Evolutionary conservation across 2,113 vertebrate species (phyloP).

Genomic region (Strix aluco): DNA sequence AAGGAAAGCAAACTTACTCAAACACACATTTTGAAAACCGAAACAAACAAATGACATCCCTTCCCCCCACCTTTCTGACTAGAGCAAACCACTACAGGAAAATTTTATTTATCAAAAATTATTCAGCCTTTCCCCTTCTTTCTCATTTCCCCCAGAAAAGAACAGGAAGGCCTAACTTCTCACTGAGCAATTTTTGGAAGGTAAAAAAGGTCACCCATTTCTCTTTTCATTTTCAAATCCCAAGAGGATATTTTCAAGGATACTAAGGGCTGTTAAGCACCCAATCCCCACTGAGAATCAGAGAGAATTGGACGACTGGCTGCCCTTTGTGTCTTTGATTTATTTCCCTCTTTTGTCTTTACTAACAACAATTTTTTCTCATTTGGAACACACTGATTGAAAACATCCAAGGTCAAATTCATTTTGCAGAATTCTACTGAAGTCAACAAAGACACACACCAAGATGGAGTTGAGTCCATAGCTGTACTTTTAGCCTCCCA

Average conservation of each 20-base stretch:
- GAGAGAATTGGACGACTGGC: conserved; percentile 55
- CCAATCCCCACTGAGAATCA: conserved; percentile 65
- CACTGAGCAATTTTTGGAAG: conserved; percentile 34
- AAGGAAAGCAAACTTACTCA: not conserved
- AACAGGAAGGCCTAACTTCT: conserved; percentile 6
- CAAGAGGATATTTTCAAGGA: conserved; percentile 59
- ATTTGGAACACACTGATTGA: conserved; percentile 67
- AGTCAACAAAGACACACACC: conserved; percentile 50
- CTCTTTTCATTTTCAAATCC: conserved; percentile 57
- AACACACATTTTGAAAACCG: not conserved
- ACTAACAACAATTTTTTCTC: conserved; percentile 70
- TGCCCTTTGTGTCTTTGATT: conserved; percentile 70
- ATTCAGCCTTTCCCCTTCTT: not conserved
- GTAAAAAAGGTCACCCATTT: conserved; percentile 39
- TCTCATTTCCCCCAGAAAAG: not conserved
- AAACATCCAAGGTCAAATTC: conserved; percentile 70
- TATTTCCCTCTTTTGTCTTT: conserved; percentile 64
- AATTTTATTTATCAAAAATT: not conserved
- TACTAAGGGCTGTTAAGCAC: conserved; percentile 66
- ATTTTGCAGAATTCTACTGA: conserved; percentile 53
- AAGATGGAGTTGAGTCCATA: conserved; percentile 40
- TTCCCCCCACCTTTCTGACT: not conserved
- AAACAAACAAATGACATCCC: not conserved
- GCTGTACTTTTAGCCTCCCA: conserved; percentile 39
- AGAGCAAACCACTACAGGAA: not conserved